Conservation (phyloP, 2,888 invertebrate species). For the Cheiracanthium punctorium region DNA sequence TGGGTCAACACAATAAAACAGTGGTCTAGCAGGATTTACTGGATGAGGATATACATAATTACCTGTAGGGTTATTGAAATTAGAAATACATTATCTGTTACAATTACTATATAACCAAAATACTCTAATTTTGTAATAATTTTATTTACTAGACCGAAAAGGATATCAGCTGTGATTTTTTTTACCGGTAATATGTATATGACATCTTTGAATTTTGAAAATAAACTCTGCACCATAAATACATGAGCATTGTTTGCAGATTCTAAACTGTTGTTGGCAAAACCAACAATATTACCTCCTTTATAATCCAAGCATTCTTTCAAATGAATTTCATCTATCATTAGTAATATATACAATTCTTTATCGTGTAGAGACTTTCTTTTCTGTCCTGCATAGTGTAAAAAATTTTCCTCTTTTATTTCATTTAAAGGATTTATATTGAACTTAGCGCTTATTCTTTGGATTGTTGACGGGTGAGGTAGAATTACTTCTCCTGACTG, state of each 20-base stretch:
- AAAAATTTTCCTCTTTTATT: background rate
- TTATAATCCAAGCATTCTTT: background rate
- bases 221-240: background rate
- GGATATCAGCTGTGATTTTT: no score
- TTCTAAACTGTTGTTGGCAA: background rate
- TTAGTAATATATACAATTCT: background rate
- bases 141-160: no score
- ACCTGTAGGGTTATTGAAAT: background rate
- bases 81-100: constrained; percentile 15
- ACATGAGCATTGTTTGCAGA: background rate
- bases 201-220: background rate
- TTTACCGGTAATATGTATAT: background rate
- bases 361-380: background rate
- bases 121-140: no score
- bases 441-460: background rate
- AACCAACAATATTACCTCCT: background rate
- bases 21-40: background rate
- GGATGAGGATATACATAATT: constrained; percentile 19
- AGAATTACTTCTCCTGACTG: background rate
- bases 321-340: background rate
- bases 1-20: constrained; percentile 14
- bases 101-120: background rate
- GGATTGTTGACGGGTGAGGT: background rate
- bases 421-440: background rate
- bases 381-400: background rate